Percentiles rank a stretch among this genome's conserved stretches.
These are phyloP conservation scores for Scatophagus argus DNA, from an alignment of 2,113 vertebrate genomes.

Conservation along the genomic window DNA sequence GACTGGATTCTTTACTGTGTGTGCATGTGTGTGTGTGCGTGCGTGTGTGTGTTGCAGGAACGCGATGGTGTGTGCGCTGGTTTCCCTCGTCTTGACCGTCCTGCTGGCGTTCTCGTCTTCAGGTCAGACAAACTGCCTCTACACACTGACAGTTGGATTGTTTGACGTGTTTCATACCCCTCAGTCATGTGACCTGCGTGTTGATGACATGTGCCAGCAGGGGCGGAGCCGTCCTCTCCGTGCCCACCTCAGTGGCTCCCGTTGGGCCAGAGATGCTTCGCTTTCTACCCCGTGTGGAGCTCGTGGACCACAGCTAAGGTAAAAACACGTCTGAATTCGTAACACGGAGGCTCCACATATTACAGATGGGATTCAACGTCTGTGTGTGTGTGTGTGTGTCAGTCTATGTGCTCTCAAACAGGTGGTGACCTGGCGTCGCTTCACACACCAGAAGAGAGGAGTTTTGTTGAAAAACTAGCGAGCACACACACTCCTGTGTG, in stretches of 20 bases:
- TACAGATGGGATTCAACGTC: too few species aligned
- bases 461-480: background rate
- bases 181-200: background rate
- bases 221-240: fast-evolving
- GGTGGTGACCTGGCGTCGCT: constrained; percentile 4
- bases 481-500: background rate
- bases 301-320: constrained; percentile 30
- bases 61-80: background rate
- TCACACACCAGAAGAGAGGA: constrained; percentile 14
- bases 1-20: too few species aligned
- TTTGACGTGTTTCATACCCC: too few species aligned
- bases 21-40: too few species aligned
- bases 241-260: constrained; percentile 30
- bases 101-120: background rate
- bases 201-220: background rate
- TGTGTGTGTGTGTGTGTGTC: constrained; percentile 17
- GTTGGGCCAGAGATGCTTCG: constrained; percentile 5
- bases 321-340: background rate
- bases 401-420: constrained; percentile 19
- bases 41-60: constrained; percentile 5
- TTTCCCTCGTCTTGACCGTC: background rate
- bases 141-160: fast-evolving
- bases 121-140: background rate
- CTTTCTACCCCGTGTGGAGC: constrained; percentile 43
- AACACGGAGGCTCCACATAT: background rate